These are phyloP conservation scores for Aeoliscus strigatus DNA, from an alignment of 2,797 vertebrate genomes.

Conservation along the genomic window DNA sequence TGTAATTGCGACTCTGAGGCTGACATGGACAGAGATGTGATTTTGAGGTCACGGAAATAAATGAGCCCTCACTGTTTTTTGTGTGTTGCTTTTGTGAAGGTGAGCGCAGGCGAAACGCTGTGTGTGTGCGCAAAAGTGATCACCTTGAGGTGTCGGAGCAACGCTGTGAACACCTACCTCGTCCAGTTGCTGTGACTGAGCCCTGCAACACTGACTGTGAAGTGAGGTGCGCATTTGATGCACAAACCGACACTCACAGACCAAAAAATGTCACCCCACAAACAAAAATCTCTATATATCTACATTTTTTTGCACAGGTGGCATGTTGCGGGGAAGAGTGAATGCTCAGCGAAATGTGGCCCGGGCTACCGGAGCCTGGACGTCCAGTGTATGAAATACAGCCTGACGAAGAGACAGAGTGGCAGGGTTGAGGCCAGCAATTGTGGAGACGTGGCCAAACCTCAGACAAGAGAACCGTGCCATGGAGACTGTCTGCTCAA, in stretches of 20 bases:
- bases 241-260: neutral
- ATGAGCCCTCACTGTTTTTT: constrained; percentile 58
- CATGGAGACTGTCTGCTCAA: constrained; percentile 85
- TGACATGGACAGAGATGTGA: constrained; percentile 38
- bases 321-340: constrained; percentile 85
- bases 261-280: neutral
- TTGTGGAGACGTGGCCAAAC: constrained; percentile 81
- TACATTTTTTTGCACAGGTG: constrained; percentile 69
- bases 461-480: constrained; percentile 82
- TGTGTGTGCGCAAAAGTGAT: constrained; percentile 86
- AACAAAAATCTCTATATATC: neutral
- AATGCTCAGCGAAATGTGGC: constrained; percentile 88
- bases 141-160: constrained; percentile 83
- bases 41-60: constrained; percentile 24
- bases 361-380: constrained; percentile 84
- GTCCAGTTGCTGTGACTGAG: constrained; percentile 72
- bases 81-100: constrained; percentile 65
- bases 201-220: constrained; percentile 89
- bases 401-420: constrained; percentile 74
- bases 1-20: constrained; percentile 22
- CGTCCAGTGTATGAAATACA: constrained; percentile 88
- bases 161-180: constrained; percentile 82
- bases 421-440: constrained; percentile 75
- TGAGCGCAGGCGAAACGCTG: constrained; percentile 77
- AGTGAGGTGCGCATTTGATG: constrained; percentile 77